A percentile compares a stretch with the other conserved stretches of the same genome.
These are phyloP conservation scores for Camelus dromedarius DNA, from an alignment of 2,113 vertebrate genomes.

Conservation along the genomic window DNA sequence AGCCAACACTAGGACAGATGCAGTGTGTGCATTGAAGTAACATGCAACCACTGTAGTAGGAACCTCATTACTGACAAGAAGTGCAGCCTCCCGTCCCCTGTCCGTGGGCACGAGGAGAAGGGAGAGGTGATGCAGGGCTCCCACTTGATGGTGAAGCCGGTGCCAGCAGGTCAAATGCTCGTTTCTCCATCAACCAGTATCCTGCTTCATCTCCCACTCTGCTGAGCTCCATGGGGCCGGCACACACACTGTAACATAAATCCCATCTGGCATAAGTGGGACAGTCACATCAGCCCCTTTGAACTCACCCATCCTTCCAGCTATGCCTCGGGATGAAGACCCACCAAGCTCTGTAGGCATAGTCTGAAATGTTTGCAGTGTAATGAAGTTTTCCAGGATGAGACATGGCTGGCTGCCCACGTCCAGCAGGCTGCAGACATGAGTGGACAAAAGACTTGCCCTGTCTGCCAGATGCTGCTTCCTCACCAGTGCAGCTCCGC, in stretches of 20 bases:
- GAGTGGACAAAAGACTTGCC: too few species aligned
- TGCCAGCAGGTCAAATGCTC: conserved; percentile 97
- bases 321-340: conserved; percentile 89
- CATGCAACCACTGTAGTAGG: conserved; percentile 97
- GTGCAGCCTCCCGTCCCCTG: conserved; percentile 97
- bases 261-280: too few species aligned
- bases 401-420: too few species aligned
- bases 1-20: conserved; percentile 95
- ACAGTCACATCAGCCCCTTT: conserved; percentile 92
- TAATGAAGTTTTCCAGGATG: too few species aligned
- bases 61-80: conserved; percentile 98
- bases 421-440: too few species aligned
- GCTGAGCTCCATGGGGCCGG: conserved; percentile 79
- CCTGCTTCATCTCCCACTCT: conserved; percentile 73
- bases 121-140: conserved; percentile 99
- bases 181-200: conserved; percentile 83
- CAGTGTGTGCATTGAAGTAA: conserved; percentile 97
- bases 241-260: conserved; percentile 83
- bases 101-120: conserved; percentile 96
- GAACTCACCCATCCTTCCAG: conserved; percentile 91
- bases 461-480: too few species aligned
- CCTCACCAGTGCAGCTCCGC: too few species aligned
- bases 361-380: too few species aligned
- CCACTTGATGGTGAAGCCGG: conserved; percentile 96
- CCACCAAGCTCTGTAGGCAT: too few species aligned